phyloP scores from a whole-genome alignment of 2,888 invertebrate genomes.

The Patella depressa region DNA sequence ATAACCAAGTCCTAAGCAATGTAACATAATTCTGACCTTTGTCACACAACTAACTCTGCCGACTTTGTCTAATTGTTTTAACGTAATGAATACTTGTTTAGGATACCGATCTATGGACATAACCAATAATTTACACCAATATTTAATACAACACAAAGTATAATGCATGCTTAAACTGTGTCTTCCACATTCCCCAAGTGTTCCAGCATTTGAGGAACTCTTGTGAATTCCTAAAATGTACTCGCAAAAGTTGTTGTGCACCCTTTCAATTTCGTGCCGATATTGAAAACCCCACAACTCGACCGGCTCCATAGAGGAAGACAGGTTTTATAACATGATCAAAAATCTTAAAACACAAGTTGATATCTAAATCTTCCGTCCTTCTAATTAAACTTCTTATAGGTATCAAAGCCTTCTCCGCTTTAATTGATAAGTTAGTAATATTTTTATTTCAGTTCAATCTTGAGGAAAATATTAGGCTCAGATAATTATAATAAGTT shows the following conservation, averaged over 20 bases:
- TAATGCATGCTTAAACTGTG: too few species aligned
- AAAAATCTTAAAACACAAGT: neutral
- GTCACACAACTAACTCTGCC: conserved; percentile 5
- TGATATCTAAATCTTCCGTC: neutral
- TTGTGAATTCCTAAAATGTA: neutral
- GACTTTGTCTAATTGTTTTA: neutral
- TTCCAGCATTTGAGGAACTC: neutral
- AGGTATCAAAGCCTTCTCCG: neutral
- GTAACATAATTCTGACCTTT: neutral
- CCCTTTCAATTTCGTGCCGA: neutral
- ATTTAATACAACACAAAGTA: too few species aligned
- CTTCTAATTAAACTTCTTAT: neutral
- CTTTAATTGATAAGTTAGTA: neutral
- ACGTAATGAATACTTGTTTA: neutral
- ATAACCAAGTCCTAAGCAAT: conserved; percentile 4
- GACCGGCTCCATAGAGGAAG: neutral
- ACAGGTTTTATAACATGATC: neutral
- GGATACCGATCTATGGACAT: neutral
- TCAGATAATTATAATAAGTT: neutral
- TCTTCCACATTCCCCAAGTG: too few species aligned
- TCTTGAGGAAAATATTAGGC: neutral
- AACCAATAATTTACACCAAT: too few species aligned
- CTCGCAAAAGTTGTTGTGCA: too few species aligned
- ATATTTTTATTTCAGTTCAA: neutral
- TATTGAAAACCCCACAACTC: neutral